phyloP scores from a whole-genome alignment of 2,113 vertebrate species.

The Noctilio leporinus region DNA sequence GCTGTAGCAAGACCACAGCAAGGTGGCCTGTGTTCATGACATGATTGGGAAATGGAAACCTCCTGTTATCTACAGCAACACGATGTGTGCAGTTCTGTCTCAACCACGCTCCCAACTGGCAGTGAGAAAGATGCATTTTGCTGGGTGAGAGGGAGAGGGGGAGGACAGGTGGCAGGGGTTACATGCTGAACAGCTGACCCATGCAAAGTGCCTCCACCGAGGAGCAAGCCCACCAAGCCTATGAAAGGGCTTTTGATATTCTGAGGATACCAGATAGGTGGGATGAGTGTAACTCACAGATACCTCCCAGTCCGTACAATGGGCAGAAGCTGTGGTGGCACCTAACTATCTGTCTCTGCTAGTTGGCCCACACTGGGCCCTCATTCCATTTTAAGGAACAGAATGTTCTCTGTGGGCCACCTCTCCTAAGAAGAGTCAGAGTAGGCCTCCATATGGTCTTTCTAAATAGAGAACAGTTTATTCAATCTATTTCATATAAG shows the following conservation, averaged over 20 bases:
- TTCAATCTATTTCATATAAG: not conserved
- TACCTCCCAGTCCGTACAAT: not conserved
- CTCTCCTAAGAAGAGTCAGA: not conserved
- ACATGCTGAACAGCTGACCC: accelerated
- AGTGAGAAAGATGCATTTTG: not conserved
- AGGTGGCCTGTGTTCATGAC: not conserved
- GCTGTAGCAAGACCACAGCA: not conserved
- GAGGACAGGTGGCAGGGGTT: too few species aligned
- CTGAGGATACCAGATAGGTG: not conserved
- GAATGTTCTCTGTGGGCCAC: not conserved
- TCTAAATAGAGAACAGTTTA: not conserved
- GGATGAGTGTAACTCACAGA: not conserved
- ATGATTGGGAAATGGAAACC: not conserved
- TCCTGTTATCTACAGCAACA: not conserved
- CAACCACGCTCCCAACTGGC: not conserved
- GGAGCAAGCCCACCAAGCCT: not conserved
- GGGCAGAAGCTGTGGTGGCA: not conserved
- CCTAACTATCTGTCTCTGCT: not conserved
- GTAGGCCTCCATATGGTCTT: not conserved
- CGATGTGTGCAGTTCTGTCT: not conserved
- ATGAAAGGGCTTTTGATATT: not conserved
- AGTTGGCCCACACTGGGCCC: too few species aligned
- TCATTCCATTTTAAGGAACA: not conserved
- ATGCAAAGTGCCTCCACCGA: not conserved
- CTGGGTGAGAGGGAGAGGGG: not conserved